A percentile compares a stretch with the other conserved stretches of the same genome.
phyloP scores from a whole-genome alignment of 2,113 vertebrate species.

The Xerus inauris region DNA sequence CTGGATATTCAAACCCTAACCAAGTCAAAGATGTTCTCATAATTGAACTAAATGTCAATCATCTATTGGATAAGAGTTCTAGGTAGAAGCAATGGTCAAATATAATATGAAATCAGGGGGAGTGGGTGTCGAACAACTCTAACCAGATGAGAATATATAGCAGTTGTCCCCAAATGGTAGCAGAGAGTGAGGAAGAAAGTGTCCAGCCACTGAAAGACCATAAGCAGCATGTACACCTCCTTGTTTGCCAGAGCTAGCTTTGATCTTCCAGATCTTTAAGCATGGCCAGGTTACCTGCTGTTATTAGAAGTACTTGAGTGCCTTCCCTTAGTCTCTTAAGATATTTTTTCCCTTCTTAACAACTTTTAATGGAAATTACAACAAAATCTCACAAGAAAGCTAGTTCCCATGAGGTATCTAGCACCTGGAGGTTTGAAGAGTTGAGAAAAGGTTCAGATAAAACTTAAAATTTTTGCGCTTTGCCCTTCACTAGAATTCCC shows the following conservation, averaged over 20 bases:
- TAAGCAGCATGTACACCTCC: background rate
- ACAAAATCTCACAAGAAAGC: slow-evolving; percentile 61
- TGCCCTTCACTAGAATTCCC: slow-evolving; percentile 55
- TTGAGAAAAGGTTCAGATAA: slow-evolving; percentile 54
- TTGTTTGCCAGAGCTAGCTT: slow-evolving; percentile 35
- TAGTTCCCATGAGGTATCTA: slow-evolving; percentile 47
- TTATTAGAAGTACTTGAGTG: slow-evolving; percentile 40
- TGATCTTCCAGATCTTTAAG: slow-evolving; percentile 30
- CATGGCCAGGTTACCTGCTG: background rate
- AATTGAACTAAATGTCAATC: background rate
- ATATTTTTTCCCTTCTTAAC: slow-evolving; percentile 35
- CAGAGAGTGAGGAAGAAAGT: background rate
- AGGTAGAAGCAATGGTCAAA: background rate
- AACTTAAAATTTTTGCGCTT: slow-evolving; percentile 50
- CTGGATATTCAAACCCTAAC: background rate
- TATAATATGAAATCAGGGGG: background rate
- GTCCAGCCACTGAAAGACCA: background rate
- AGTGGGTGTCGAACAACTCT: background rate
- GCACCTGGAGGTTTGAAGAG: slow-evolving; percentile 59
- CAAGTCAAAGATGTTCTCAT: background rate
- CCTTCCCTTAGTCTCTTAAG: slow-evolving; percentile 53
- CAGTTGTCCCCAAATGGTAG: background rate
- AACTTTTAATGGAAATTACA: slow-evolving; percentile 68
- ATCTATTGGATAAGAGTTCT: background rate
- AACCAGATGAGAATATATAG: background rate